Percentiles rank a stretch among this genome's conserved stretches.
phyloP scores from a whole-genome alignment of 1,140 invertebrate genomes.

The Halesus radiatus region DNA sequence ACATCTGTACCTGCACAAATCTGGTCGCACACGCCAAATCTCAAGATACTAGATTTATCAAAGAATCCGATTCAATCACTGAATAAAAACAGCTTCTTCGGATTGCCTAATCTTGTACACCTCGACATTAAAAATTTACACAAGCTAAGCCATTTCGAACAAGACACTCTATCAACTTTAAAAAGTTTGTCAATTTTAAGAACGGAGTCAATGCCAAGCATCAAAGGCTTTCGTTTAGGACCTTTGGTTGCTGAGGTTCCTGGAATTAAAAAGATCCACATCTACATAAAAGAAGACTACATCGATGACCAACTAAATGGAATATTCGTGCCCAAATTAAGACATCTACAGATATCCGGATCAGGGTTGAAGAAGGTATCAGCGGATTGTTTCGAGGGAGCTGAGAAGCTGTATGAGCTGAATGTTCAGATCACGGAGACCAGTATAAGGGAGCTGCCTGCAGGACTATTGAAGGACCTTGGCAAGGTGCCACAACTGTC shows the following conservation, averaged over 20 bases:
- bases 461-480: conserved; percentile 82
- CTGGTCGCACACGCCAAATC: conserved; percentile 71
- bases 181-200: conserved; percentile 73
- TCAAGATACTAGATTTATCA: conserved; percentile 76
- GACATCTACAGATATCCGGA: conserved; percentile 85
- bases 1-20: conserved; percentile 75
- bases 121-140: conserved; percentile 72
- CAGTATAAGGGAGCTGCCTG: conserved; percentile 80
- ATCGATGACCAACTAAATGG: conserved; percentile 78
- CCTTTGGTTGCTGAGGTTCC: conserved; percentile 71
- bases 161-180: conserved; percentile 75
- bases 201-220: conserved; percentile 78
- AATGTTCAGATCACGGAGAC: conserved; percentile 83
- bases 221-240: conserved; percentile 76
- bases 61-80: conserved; percentile 76
- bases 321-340: conserved; percentile 81
- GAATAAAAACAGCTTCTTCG: conserved; percentile 69
- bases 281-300: conserved; percentile 79
- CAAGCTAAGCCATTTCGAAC: conserved; percentile 76
- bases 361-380: conserved; percentile 77
- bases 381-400: conserved; percentile 79
- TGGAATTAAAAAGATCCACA: conserved; percentile 75
- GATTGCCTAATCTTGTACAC: conserved; percentile 71
- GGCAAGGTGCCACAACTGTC: conserved; percentile 84
- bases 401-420: conserved; percentile 76